These are phyloP conservation scores for Pseudochirops corinnae DNA, from an alignment of 2,797 vertebrate genomes.

Conservation along the genomic window DNA sequence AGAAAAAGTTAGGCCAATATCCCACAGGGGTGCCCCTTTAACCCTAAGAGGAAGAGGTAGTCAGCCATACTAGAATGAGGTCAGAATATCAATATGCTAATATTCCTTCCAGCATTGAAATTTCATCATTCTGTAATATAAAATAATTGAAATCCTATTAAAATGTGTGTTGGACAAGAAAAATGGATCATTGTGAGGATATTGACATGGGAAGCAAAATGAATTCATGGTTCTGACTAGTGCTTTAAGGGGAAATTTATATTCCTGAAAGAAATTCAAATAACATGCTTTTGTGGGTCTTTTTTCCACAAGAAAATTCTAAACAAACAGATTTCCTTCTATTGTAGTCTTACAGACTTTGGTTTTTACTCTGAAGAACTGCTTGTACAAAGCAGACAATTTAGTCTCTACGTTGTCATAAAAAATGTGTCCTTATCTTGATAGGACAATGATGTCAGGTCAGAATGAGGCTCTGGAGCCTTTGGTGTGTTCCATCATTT, in stretches of 20 bases:
- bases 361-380: slow-evolving; percentile 11
- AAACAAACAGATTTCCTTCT: not conserved
- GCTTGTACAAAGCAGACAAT: not conserved
- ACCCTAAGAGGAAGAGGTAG: not conserved
- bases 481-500: not conserved
- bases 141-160: not conserved
- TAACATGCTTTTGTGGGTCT: not conserved
- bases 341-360: not conserved
- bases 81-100: not conserved
- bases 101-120: not conserved
- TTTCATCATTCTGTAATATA: not conserved
- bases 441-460: not conserved
- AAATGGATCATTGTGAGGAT: not conserved
- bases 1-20: not conserved
- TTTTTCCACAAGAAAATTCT: slow-evolving; percentile 13
- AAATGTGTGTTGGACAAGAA: not conserved
- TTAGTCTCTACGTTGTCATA: not conserved
- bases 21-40: not conserved
- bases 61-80: not conserved
- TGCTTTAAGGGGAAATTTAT: not conserved
- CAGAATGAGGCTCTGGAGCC: not conserved
- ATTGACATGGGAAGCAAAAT: not conserved
- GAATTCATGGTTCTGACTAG: not conserved
- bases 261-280: slow-evolving; percentile 35
- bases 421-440: not conserved